These are phyloP conservation scores for Eupelmus urozonus DNA, from an alignment of 2,888 invertebrate species.

Conservation along the genomic window DNA sequence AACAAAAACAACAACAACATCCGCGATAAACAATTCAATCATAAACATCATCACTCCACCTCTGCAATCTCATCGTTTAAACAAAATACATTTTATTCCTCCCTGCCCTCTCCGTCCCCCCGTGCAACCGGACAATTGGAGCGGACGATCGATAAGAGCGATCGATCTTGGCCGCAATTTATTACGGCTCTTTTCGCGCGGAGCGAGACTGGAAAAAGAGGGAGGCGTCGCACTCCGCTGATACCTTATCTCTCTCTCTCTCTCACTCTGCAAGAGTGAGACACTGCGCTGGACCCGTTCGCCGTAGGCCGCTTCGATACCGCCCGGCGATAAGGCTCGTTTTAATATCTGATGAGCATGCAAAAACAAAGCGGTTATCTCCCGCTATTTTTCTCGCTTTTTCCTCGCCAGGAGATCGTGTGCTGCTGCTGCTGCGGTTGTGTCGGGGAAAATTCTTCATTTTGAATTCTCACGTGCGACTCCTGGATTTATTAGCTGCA, in stretches of 20 bases:
- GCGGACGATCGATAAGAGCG: conserved; percentile 70
- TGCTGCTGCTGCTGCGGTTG: too few relatives aligned
- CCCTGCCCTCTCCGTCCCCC: neutral
- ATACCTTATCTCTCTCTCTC: conserved; percentile 64
- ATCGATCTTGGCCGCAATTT: conserved; percentile 75
- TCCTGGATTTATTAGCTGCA: conserved; percentile 8
- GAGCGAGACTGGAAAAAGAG: conserved; percentile 56
- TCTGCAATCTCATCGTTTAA: conserved; percentile 12
- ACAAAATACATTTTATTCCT: conserved; percentile 3
- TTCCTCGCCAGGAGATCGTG: too few relatives aligned
- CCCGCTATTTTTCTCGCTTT: conserved; percentile 9
- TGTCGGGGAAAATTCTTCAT: neutral
- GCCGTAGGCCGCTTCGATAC: conserved; percentile 72
- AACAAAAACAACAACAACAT: neutral
- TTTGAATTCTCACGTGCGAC: neutral
- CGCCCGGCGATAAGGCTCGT: conserved; percentile 69
- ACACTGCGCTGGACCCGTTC: conserved; percentile 64
- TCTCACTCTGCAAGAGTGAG: too few relatives aligned
- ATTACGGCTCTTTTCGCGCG: conserved; percentile 69
- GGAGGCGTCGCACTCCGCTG: conserved; percentile 58
- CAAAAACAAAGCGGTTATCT: conserved; percentile 72
- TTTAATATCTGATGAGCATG: conserved; percentile 73
- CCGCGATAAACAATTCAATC: conserved; percentile 6
- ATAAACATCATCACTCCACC: neutral
- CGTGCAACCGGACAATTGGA: conserved; percentile 27